Evolutionary conservation across 2,888 invertebrate genomes (phyloP), one percentile per base, ranked within the genome.

Genomic region (Aromia moschata): DNA sequence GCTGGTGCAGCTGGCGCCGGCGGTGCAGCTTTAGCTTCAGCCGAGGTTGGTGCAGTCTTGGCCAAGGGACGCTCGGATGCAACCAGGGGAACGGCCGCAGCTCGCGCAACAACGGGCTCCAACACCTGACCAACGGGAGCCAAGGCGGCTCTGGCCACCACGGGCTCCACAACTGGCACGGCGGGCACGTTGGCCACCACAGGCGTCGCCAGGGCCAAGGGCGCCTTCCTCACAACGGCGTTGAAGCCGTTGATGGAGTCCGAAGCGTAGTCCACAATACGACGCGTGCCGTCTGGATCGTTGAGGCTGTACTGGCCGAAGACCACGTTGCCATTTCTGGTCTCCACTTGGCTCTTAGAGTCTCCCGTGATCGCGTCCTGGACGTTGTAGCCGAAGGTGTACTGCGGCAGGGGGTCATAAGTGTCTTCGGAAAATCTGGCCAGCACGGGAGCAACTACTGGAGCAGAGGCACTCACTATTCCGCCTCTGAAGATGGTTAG

Each of bases 201-300:
- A 7, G 70, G 65, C 10, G 71, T 64, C 2, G 81, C 82, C 0
- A 82, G 81, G 66, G 84, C 84, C 62, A 77, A 72, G 0, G 87
- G 86, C 52, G 85, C 85, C 73, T 85, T 86, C 78, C 86, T 86
- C 0, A 89, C 89, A 30, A 87, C 84, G 9, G 87, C 87, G 77
- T 87, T 87, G 80, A 88, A 88, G 2, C 87, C 87, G 70, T 87
- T 87, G 58, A 84, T 81, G n/a, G 87, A 85, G 73, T 87, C 87
- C 4, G 87, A 87, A 7, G 86, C 86, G 77, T 88, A 88, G 68
- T 87, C 86, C 2, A 88, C 88, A 62, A 84, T 82, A 43, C 83
- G 84, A 51, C 87, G 81, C 0, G 86, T 84, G 66, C 88, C 88
- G 71, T 88, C 88, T 0, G 88, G 86, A 68, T 88, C 88, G 1